phyloP scores from a whole-genome alignment of 2,888 invertebrate genomes.

The Drosophila eohydei region DNA sequence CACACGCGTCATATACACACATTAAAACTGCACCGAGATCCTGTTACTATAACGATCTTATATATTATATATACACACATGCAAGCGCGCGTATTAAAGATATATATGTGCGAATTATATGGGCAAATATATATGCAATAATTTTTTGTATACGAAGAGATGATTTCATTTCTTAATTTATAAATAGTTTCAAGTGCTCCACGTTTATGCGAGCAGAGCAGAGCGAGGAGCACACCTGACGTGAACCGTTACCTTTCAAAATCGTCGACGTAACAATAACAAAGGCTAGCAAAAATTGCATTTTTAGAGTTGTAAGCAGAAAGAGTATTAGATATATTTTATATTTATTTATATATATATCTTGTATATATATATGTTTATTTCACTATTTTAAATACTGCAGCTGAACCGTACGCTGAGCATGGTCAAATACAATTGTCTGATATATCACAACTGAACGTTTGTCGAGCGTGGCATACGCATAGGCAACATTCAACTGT shows the following conservation, averaged over 20 bases:
- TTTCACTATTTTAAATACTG: conserved; percentile 49
- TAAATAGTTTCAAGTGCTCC: conserved; percentile 58
- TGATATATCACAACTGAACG: conserved; percentile 61
- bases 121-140: conserved; percentile 18
- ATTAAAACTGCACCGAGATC: conserved; percentile 4
- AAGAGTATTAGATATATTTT: not conserved
- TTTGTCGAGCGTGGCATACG: conserved; percentile 37
- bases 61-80: not conserved
- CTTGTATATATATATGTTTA: conserved; percentile 3
- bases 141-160: conserved; percentile 47
- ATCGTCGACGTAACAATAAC: conserved; percentile 48
- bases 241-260: conserved; percentile 36
- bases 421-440: conserved; percentile 65
- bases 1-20: not conserved
- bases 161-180: conserved; percentile 74
- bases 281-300: conserved; percentile 39
- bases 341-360: conserved; percentile 1
- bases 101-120: conserved; percentile 20
- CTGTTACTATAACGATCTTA: conserved; percentile 5
- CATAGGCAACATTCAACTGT: conserved; percentile 3
- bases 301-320: conserved; percentile 23
- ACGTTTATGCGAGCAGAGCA: not conserved
- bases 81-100: conserved; percentile 4
- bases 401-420: conserved; percentile 45
- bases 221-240: conserved; percentile 2